phyloP scores from a whole-genome alignment of 1,140 invertebrate species.

The Drosophila guanche region DNA sequence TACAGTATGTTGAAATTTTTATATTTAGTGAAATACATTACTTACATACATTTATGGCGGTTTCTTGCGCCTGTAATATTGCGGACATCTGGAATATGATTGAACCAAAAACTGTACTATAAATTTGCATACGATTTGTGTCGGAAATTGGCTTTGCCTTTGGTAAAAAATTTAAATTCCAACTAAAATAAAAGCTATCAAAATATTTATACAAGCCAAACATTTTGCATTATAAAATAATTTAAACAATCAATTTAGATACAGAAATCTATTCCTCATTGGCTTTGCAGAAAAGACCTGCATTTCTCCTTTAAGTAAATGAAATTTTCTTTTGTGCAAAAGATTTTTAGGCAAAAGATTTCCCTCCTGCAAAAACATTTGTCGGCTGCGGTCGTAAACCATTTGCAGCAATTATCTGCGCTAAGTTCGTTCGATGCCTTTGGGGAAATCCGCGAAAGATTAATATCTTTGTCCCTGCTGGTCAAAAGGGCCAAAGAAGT shows the following conservation, averaged over 20 bases:
- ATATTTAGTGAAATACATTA: slow-evolving; percentile 57
- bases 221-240: not conserved
- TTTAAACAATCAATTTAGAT: not conserved
- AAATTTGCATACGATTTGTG: slow-evolving; percentile 61
- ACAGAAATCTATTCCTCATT: not conserved
- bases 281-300: too few relatives aligned
- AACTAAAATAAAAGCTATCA: too few relatives aligned
- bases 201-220: not conserved
- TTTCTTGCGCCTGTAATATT: slow-evolving; percentile 7
- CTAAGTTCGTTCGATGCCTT: slow-evolving; percentile 68
- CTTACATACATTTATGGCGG: slow-evolving; percentile 2
- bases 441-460: slow-evolving; percentile 72
- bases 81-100: slow-evolving; percentile 19
- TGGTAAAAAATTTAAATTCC: not conserved
- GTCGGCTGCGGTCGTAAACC: slow-evolving; percentile 73
- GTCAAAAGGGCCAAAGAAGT: slow-evolving; percentile 26
- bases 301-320: not conserved
- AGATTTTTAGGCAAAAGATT: too few relatives aligned
- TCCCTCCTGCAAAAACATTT: slow-evolving; percentile 30
- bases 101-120: slow-evolving; percentile 24
- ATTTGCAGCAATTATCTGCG: slow-evolving; percentile 74
- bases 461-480: slow-evolving; percentile 40
- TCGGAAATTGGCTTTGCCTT: not conserved
- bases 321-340: not conserved
- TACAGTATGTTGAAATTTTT: slow-evolving; percentile 37